Conservation (phyloP, 2,113 vertebrate genomes). For the Callithrix jacchus region DNA sequence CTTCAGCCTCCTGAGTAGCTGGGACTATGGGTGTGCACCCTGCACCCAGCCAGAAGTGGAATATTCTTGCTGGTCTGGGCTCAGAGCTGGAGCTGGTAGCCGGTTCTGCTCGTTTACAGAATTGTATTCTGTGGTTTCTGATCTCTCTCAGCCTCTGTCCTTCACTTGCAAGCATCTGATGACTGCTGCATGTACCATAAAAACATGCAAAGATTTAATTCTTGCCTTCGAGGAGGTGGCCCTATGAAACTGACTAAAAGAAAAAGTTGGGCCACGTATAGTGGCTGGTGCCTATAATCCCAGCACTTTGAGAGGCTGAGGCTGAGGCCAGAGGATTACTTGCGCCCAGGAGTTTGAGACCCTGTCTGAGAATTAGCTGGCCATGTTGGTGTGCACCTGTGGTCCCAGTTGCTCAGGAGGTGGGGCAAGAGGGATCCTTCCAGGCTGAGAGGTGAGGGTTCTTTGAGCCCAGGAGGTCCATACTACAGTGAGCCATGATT, state of each 20-base stretch:
- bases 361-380: too few relatives aligned
- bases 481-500: too few relatives aligned
- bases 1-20: background rate
- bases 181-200: background rate
- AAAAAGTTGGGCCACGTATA: background rate
- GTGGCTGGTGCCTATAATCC: too few relatives aligned
- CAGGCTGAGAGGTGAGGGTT: too few relatives aligned
- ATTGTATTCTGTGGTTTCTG: background rate
- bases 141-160: background rate
- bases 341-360: too few relatives aligned
- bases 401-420: too few relatives aligned
- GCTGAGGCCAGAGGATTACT: fast-evolving
- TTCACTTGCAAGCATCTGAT: background rate
- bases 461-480: too few relatives aligned
- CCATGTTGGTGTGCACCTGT: too few relatives aligned
- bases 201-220: background rate
- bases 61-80: background rate
- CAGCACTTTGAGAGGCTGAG: too few relatives aligned
- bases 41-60: background rate
- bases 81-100: background rate
- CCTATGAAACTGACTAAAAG: background rate
- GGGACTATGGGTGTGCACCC: too few relatives aligned
- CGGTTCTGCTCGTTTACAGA: background rate
- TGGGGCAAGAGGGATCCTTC: too few relatives aligned
- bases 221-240: background rate